Base-by-base conservation (phyloP, 2,888 invertebrate species). In the Melanostoma scalare region DNA sequence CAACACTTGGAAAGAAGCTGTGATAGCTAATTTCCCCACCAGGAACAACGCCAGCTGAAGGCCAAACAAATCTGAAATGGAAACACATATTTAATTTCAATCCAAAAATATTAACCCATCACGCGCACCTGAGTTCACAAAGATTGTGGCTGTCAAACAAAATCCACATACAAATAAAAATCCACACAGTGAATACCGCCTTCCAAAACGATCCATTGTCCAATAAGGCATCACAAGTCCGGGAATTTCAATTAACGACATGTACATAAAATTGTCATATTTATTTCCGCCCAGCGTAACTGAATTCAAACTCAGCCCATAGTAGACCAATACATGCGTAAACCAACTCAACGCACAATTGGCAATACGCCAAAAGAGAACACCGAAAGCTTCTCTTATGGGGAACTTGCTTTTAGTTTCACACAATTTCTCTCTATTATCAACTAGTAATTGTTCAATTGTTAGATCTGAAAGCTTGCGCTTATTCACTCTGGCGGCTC, bases 321-420 rank as follows among this genome's bases (percentile, higher is more conserved):
- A 96, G 90, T 95, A 96, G 30, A 96, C 94, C 85, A 96, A 94
- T 0, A 95, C 94, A 87, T 95, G 94, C 0, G 95, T 94, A 30
- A 95, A 93, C 96, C 96, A 96, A 92, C 95, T 95, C 86, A 95
- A 93, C 31, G 95, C 94, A 86, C 95, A 95, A 58, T 94, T 94
- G 0, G 93, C 75, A 63, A 91, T 89, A 44, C 90, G 88, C 88
- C 89, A 89, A 58, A 89, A 87, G 33, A 91, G 85, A 63, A 86
- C 88, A 6, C 78, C 84, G 53, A 89, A 89, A 0, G 89, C 89
- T 35, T 88, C 86, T 3, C 88, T 86, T 30, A 89, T 89, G 0
- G 89, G 89, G 52, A 90, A 89, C 8, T 86, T 88, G 3, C 88
- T 87, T 56, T 89, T 89, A 0, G 87, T 82, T 5, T 87, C 87